Evolutionary conservation across 2,888 invertebrate species (phyloP), one percentile per base, ranked within the genome.

Genomic region (Acronicta alni): DNA sequence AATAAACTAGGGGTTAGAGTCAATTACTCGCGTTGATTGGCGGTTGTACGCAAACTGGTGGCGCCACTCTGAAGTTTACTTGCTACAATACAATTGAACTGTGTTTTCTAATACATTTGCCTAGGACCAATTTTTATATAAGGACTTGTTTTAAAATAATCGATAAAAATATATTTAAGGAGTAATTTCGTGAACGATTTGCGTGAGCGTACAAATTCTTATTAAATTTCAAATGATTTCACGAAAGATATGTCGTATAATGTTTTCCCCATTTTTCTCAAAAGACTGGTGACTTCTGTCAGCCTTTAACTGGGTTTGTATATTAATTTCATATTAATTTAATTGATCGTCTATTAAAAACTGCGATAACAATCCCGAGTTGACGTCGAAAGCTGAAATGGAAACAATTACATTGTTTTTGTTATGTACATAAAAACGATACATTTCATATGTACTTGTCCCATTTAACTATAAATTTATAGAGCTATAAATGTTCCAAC

Each of bases 11-110:
- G 74, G 74, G 77, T 65, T 59, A 57, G 68, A 38, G 44, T 57
- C 59, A 72, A 76, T 75, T 75, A 78, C 70, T 78, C 77, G 75
- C 69, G 84, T 77, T 82, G 86, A 88, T 89, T 85, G 84, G 81
- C 81, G 65, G 77, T 58, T 55, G 76, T 52, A 59, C 58, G 77
- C 88, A 88, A 73, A 89, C 64, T 44, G 15, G 15, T 60, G 89
- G 83, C 90, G 89, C 89, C 88, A 42, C 49, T 47, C 52, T 62
- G 64, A 57, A 77, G 59, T 77, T 70, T 77, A 62, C 70, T 69
- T 77, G 60, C 70, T 73, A 77, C 46, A 61, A 49, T 57, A 63
- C 30, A 20, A 54, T 58, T 44, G 8, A 20, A 54, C 45, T 41
- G 47, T 3, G 41, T 54, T 30, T 47, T 51, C 41, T 54, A 23